Evolutionary conservation across 2,797 vertebrate genomes (phyloP), one percentile per base, ranked within the genome.

Genomic region (Argyrosomus regius): DNA sequence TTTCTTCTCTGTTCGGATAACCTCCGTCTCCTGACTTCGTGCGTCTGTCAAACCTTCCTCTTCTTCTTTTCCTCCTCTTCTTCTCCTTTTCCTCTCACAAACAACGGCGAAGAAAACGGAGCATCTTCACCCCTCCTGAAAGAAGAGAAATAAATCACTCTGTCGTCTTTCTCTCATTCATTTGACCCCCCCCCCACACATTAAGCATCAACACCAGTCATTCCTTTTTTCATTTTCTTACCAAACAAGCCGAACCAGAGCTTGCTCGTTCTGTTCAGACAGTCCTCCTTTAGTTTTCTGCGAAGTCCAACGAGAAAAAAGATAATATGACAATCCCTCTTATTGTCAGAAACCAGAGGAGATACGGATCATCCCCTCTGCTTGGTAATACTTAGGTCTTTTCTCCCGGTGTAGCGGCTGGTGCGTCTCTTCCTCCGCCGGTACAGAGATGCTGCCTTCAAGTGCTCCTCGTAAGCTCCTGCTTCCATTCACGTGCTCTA

Each of bases 381-480:
- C 84, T 60, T 39, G 49, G 31, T 77, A 39, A 2, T 2, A 63
- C 87, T 86, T 80, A 6, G 79, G 54, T 87, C 80, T 60, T 35
- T 41, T 72, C 85, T 81, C 75, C 72, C 64, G 63, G 71, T 85
- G 77, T 24, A 50, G 80, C 79, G 75, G 49, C 71, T 80, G 78
- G 87, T 82, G 91, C 86, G 89, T 90, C 89, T 92, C 84, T 74
- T 49, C 59, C 78, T 53, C 75, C 65, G 65, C 85, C 80, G 83
- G 79, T 82, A 80, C 72, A 75, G 83, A 88, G 83, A 90, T 92
- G 93, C 70, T 93, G 91, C 92, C 81, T 93, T 92, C 91, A 90
- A 86, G 89, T 88, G 77, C 88, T 79, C 62, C 85, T 88, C 83
- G 88, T 84, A 86, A 78, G 74, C 82, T 72, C 81, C 87, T 52